These are phyloP conservation scores for Sebastes vulpes DNA, from an alignment of 2,797 vertebrate species.

Conservation along the genomic window DNA sequence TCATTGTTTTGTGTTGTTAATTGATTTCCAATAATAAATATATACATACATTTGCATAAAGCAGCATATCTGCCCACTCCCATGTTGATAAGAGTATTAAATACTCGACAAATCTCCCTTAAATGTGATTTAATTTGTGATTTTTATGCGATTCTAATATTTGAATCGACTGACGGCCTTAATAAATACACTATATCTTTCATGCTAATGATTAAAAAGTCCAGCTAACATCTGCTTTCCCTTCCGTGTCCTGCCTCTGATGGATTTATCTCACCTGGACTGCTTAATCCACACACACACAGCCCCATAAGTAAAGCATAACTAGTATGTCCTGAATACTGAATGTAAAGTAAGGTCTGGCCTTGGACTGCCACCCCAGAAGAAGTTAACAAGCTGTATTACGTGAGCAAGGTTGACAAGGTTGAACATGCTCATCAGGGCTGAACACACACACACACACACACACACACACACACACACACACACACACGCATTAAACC, in stretches of 20 bases:
- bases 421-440: constrained; percentile 33
- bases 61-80: not conserved
- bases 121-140: not conserved
- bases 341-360: constrained; percentile 31
- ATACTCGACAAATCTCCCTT: not conserved
- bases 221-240: not conserved
- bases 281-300: constrained; percentile 15
- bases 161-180: not conserved
- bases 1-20: not conserved
- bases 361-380: constrained; percentile 34
- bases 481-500: constrained; percentile 32
- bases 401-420: constrained; percentile 35
- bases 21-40: not conserved
- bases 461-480: constrained; percentile 11
- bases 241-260: not conserved
- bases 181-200: not conserved
- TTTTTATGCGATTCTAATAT: not conserved
- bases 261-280: constrained; percentile 26
- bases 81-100: not conserved
- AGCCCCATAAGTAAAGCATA: constrained; percentile 8
- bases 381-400: constrained; percentile 53
- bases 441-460: not conserved
- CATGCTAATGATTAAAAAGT: constrained; percentile 22
- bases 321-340: constrained; percentile 25
- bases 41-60: not conserved